Evolutionary conservation across 2,888 invertebrate genomes (phyloP), one percentile per base, ranked within the genome.

Genomic region (Scaptomyza cyrtandrae): DNA sequence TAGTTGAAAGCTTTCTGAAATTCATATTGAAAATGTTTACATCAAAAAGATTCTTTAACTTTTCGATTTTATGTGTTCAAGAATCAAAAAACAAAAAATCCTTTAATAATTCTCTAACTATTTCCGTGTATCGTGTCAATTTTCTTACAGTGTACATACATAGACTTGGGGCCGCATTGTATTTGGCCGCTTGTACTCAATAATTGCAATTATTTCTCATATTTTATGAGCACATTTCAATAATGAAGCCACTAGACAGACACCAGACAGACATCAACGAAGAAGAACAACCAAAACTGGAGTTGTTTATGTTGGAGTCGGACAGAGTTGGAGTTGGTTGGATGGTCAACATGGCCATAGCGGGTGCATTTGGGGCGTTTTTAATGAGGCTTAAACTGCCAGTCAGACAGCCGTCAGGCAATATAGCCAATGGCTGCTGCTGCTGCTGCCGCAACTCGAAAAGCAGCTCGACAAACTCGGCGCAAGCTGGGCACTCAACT

Each of bases 181-280:
- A 50, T 62, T 66, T 71, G 50, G 75, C 75, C 57, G 75, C 77
- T 77, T 77, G 74, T 71, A 58, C 74, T 71, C 80, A 82, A 86
- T 83, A 83, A 86, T 86, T 83, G 86, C 86, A 83, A 80, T 83
- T 86, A 86, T 86, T 86, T 83, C 74, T 83, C 86, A 83, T 83
- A 86, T 83, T 83, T 79, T 79, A 79, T 79, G 71, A 79, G 78
- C 66, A 37, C 76, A 79, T 76, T 79, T 79, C 73, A 79, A 79
- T 83, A 83, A 83, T 83, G 83, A 82, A 82, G 83, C 68, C 70
- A 64, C 41, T 58, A 10, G 60, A 60, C 39, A 29, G 52, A 46
- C 48, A 14, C 24, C 24, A 52, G 24, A 49, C 35, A 50, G 50
- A 50, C 19, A 24, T 13, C 9, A 45, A 52, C 19, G 27, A 9